These are phyloP conservation scores for Lasiommata megera DNA, from an alignment of 2,888 invertebrate genomes.

Conservation along the genomic window DNA sequence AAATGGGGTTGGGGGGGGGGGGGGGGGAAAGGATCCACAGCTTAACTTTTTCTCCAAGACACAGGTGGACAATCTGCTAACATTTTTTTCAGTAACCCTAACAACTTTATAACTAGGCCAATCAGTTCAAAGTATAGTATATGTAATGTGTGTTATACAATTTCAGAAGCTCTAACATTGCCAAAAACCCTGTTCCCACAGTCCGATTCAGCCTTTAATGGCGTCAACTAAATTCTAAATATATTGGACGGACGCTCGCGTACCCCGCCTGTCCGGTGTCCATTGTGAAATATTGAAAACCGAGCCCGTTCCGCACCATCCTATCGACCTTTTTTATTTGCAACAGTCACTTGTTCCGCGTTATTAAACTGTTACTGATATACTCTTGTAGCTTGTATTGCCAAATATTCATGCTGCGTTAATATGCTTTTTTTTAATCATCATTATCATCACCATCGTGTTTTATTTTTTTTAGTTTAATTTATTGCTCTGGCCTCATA, in stretches of 20 bases:
- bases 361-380: conserved; percentile 10
- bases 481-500: no score
- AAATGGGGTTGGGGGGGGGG: no score
- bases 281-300: conserved; percentile 15
- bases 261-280: background rate
- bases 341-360: conserved; percentile 27
- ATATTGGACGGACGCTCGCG: background rate
- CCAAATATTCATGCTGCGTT: background rate
- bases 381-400: background rate
- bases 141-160: background rate
- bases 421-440: background rate
- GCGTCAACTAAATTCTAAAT: conserved; percentile 7
- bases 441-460: background rate
- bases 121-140: no score
- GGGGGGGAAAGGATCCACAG: no score
- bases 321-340: conserved; percentile 63
- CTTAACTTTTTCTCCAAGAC: no score
- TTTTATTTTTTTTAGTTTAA: no score
- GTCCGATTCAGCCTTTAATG: background rate
- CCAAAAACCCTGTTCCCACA: background rate
- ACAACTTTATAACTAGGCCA: no score
- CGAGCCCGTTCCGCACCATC: conserved; percentile 50
- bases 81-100: no score
- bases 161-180: background rate
- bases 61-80: no score